These are phyloP conservation scores for Ophioninae sp. DNA, from an alignment of 2,888 invertebrate species.

Conservation along the genomic window DNA sequence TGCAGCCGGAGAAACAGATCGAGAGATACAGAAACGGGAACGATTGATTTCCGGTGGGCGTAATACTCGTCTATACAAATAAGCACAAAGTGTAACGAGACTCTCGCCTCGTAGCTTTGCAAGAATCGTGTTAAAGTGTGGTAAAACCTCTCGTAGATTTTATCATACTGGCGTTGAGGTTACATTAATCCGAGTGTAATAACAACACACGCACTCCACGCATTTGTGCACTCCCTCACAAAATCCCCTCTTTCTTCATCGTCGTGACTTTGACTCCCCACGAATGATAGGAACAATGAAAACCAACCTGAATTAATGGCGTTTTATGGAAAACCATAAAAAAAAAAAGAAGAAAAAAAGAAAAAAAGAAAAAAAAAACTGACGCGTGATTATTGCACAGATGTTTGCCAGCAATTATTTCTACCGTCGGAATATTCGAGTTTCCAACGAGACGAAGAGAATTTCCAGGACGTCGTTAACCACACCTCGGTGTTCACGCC, in stretches of 20 bases:
- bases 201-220: constrained; percentile 2
- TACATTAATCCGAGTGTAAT: constrained; percentile 54
- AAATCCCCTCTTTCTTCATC: too few species aligned
- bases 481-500: constrained; percentile 48
- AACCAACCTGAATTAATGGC: constrained; percentile 45
- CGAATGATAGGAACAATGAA: constrained; percentile 12
- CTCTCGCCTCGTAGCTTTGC: constrained; percentile 41
- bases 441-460: constrained; percentile 46
- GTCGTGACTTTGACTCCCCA: too few species aligned
- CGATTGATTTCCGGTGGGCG: constrained; percentile 55
- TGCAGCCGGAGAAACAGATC: neutral
- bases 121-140: constrained; percentile 57
- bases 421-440: constrained; percentile 57
- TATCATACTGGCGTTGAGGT: constrained; percentile 53
- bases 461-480: constrained; percentile 62
- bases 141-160: constrained; percentile 58
- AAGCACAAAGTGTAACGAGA: constrained; percentile 59
- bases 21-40: constrained; percentile 12
- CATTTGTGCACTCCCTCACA: neutral
- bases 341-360: too few species aligned
- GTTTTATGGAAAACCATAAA: constrained; percentile 56
- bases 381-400: constrained; percentile 21
- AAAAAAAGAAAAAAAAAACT: too few species aligned
- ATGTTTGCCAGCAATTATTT: constrained; percentile 42
- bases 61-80: constrained; percentile 37